A percentile compares a stretch with the other conserved stretches of the same genome.
Conservation (phyloP, 2,797 vertebrate species). For the Sciurus carolinensis region DNA sequence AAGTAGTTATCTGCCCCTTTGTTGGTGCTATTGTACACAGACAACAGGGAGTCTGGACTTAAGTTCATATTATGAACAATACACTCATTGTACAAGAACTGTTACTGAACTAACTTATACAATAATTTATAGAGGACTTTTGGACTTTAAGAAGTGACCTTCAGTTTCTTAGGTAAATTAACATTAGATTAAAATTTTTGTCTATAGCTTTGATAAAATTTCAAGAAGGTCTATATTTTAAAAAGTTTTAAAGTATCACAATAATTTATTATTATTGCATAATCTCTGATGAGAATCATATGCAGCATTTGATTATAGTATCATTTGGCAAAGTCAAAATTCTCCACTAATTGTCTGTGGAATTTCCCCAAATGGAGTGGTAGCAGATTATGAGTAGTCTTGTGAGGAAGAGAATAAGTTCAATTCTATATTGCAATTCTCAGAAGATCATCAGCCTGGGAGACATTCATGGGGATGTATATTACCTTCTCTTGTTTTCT, state of each 20-base stretch:
- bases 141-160: neutral
- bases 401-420: neutral
- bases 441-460: neutral
- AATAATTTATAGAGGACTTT: neutral
- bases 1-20: neutral
- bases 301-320: neutral
- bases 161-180: conserved; percentile 21
- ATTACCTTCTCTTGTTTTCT: neutral
- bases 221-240: neutral
- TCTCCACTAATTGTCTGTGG: neutral
- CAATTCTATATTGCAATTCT: neutral
- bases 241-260: neutral
- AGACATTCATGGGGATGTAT: neutral
- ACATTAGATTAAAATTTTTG: neutral
- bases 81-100: neutral
- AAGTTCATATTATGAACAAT: neutral
- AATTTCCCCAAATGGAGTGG: neutral
- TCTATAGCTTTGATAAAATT: neutral
- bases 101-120: neutral
- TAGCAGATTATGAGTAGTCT: neutral
- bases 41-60: neutral
- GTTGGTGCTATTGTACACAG: neutral
- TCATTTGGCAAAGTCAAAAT: neutral
- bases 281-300: neutral
- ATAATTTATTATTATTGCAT: neutral